Evolutionary conservation across 2,797 vertebrate species (phyloP).

Genomic region (Anniella stebbinsi): DNA sequence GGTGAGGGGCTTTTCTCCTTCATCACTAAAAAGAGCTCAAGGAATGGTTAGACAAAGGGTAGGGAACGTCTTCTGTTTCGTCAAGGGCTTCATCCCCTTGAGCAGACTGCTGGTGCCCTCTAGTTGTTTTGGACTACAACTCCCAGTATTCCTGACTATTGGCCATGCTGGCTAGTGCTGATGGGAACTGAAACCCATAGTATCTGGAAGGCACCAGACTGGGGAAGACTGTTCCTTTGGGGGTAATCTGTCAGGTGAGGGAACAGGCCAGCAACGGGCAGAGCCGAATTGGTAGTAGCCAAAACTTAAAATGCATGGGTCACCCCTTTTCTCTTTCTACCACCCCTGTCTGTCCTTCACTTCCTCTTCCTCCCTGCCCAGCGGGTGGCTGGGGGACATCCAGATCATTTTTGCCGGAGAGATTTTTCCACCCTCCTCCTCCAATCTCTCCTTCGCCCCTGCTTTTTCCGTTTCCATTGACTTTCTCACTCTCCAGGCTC

Average conservation of each 20-base stretch:
- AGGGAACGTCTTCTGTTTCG: not conserved
- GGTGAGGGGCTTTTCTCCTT: conserved; percentile 72
- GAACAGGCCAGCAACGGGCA: too few relatives aligned
- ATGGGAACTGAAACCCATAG: too few relatives aligned
- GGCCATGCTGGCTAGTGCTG: too few relatives aligned
- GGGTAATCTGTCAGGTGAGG: not conserved
- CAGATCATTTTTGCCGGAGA: not conserved
- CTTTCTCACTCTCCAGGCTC: not conserved
- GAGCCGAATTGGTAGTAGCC: too few relatives aligned
- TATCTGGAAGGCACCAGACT: too few relatives aligned
- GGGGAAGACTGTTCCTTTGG: too few relatives aligned
- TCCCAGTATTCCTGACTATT: too few relatives aligned
- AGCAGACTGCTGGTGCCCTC: too few relatives aligned
- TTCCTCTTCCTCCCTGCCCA: not conserved
- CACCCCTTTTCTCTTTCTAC: not conserved
- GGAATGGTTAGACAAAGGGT: not conserved
- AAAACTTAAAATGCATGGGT: not conserved
- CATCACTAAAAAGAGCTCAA: not conserved
- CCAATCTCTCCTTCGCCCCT: not conserved
- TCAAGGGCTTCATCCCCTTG: not conserved
- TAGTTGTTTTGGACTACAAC: too few relatives aligned
- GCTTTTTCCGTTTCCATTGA: not conserved
- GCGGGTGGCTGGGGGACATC: too few relatives aligned
- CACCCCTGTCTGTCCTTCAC: not conserved
- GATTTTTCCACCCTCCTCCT: not conserved